Evolutionary conservation across 2,113 vertebrate species (phyloP), one percentile per base, ranked within the genome.

Genomic region (Mormyrus iriodes): DNA sequence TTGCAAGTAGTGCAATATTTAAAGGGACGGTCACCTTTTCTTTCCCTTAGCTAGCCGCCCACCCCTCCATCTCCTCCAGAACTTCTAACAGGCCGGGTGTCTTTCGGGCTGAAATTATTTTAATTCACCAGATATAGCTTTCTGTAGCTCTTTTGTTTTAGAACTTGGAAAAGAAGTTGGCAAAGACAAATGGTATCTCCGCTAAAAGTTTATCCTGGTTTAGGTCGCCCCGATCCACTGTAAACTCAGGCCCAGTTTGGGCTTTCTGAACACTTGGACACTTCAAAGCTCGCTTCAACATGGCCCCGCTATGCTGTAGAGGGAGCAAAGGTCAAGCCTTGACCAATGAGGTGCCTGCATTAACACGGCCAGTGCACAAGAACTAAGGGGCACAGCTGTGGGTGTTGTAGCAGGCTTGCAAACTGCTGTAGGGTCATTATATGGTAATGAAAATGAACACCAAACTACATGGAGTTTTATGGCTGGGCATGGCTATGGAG

Each of bases 371-470:
- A 93, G 95, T 94, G 95, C 95, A 94, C 93, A 95, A 93, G 91
- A 94, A 95, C 93, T 93, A 90, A 95, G 96, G 93, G 93, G 96
- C 97, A 96, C 96, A 97, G 97, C 97, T 98, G 97, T 91, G 94
- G 92, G 92, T 96, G 96, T 96, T 95, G 96, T 96, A 94, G 95
- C 93, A 95, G 94, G 95, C 93, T 90, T 93, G 95, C 95, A 95
- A 93, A 96, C 96, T 95, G 95, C 94, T 95, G 94, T 94, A 94
- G 97, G 97, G 97, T 98, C 97, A 97, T 96, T 97, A 96, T 97
- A 97, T 96, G 96, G 97, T 97, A 98, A 99, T 98, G 97, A 98
- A 98, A 98, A 98, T 98, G 96, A 98, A 97, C 97, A 97, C 96
- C 97, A 97, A 98, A 98, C 98, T 97, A 98, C 98, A 98, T 96